phyloP scores from a whole-genome alignment of 2,888 invertebrate genomes.

The Barypeithes pellucidus region DNA sequence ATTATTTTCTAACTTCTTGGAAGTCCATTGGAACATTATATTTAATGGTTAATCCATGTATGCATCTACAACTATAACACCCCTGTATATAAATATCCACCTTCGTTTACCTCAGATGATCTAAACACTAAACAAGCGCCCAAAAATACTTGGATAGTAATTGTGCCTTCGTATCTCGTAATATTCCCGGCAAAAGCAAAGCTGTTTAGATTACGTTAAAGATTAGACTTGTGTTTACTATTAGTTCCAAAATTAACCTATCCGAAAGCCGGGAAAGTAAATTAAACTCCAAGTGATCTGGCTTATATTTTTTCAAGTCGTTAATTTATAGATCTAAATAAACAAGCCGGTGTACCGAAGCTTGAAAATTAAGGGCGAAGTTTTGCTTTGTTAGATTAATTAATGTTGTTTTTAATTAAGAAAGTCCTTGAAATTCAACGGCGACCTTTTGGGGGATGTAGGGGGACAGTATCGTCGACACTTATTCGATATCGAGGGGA shows the following conservation, averaged over 20 bases:
- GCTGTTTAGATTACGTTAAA: conserved; percentile 35
- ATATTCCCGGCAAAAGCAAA: conserved; percentile 10
- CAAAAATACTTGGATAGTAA: conserved; percentile 8
- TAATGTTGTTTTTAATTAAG: conserved; percentile 42
- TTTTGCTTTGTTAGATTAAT: conserved; percentile 28
- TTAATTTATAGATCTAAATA: conserved; percentile 40
- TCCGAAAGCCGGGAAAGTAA: conserved; percentile 33
- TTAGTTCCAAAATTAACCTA: conserved; percentile 34
- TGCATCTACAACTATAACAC: no score
- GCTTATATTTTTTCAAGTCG: conserved; percentile 40
- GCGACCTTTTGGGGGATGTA: background rate
- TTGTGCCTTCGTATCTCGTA: conserved; percentile 12
- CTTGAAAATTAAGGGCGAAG: conserved; percentile 13
- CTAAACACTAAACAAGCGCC: conserved; percentile 1
- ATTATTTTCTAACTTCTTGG: no score
- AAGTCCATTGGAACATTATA: no score
- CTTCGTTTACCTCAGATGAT: background rate
- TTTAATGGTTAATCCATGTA: no score
- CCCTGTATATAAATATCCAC: no score
- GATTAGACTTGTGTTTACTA: conserved; percentile 37
- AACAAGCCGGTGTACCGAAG: conserved; percentile 23
- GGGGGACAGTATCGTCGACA: background rate
- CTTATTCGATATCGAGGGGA: background rate
- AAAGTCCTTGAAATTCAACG: conserved; percentile 2
- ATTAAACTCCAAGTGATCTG: conserved; percentile 37